Percentiles rank a stretch among this genome's conserved stretches.
phyloP scores from a whole-genome alignment of 1,140 invertebrate genomes.

The Cylas formicarius region DNA sequence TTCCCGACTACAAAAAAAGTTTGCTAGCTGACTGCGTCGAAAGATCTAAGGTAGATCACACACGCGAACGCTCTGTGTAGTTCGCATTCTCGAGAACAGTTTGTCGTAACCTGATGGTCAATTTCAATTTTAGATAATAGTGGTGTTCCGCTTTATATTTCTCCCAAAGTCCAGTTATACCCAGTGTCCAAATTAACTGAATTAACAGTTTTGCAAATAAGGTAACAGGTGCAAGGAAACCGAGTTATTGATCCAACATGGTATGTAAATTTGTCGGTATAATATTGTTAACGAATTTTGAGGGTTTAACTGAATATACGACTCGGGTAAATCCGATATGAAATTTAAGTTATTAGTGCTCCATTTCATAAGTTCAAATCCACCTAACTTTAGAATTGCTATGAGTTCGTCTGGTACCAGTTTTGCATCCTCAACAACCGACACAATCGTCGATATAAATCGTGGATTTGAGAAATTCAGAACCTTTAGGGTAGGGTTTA shows the following conservation, averaged over 20 bases:
- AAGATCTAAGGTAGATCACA: too few species aligned
- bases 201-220: slow-evolving; percentile 6
- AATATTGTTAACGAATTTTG: background rate
- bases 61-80: too few species aligned
- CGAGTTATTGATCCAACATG: background rate
- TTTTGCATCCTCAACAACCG: background rate
- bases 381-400: background rate
- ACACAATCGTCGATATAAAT: background rate
- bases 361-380: slow-evolving; percentile 4
- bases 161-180: too few species aligned
- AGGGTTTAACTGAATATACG: background rate
- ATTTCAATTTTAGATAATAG: too few species aligned
- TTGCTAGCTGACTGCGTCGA: too few species aligned
- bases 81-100: too few species aligned
- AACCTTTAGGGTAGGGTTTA: too few species aligned
- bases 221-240: slow-evolving; percentile 2
- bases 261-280: background rate
- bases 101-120: too few species aligned
- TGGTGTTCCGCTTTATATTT: too few species aligned
- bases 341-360: background rate
- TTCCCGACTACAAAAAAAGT: too few species aligned
- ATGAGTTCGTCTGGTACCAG: background rate
- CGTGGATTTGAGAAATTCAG: too few species aligned
- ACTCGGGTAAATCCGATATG: background rate
- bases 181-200: too few species aligned